Evolutionary conservation across 2,113 vertebrate species (phyloP).

Genomic region (Condylura cristata): DNA sequence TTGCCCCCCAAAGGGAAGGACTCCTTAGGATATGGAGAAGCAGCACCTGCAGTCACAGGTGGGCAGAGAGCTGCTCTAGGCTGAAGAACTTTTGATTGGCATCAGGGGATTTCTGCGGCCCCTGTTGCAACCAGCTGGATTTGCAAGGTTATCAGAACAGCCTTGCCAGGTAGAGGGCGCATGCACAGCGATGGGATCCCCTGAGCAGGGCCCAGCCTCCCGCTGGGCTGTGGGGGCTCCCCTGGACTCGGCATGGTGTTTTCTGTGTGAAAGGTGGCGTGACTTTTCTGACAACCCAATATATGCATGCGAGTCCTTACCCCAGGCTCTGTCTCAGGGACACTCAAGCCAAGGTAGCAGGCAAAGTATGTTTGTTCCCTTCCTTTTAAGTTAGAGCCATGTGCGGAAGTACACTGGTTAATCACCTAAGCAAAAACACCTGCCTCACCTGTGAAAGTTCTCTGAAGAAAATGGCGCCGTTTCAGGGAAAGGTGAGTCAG

Average conservation of each 20-base stretch:
- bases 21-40: too few relatives aligned
- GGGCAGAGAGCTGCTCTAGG: too few relatives aligned
- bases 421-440: not conserved
- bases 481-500: not conserved
- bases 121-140: not conserved
- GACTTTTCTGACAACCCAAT: too few relatives aligned
- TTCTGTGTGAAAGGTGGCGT: too few relatives aligned
- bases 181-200: not conserved
- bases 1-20: too few relatives aligned
- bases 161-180: accelerated
- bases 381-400: not conserved
- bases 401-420: not conserved
- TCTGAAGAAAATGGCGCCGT: not conserved
- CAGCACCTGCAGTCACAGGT: too few relatives aligned
- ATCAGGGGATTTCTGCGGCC: not conserved
- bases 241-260: too few relatives aligned
- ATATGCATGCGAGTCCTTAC: not conserved
- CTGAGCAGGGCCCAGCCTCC: not conserved
- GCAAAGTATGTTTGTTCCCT: not conserved
- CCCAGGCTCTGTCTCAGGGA: not conserved
- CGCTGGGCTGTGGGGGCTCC: too few relatives aligned
- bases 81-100: not conserved
- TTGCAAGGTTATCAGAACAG: not conserved
- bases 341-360: not conserved
- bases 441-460: not conserved